Evolutionary conservation across 2,797 vertebrate genomes (phyloP).

Genomic region (Pachyuromys duprasi): DNA sequence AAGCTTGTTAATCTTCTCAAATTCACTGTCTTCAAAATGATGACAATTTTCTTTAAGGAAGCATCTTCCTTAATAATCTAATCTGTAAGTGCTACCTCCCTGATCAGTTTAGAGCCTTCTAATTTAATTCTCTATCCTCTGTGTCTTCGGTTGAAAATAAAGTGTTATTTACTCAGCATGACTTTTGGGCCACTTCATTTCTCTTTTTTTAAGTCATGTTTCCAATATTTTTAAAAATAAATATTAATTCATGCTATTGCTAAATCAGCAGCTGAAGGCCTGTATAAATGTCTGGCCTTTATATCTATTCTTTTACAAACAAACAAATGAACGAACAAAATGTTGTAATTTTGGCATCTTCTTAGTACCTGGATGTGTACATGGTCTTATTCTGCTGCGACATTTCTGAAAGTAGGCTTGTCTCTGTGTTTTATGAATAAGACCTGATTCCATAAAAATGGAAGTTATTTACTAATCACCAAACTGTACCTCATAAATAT

Average conservation of each 20-base stretch:
- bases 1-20: neutral
- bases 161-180: neutral
- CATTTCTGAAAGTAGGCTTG: no score
- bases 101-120: slow-evolving; percentile 19
- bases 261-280: neutral
- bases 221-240: neutral
- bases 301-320: neutral
- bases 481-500: neutral
- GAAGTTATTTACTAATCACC: neutral
- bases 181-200: neutral
- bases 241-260: neutral
- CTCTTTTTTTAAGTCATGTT: neutral
- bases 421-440: neutral
- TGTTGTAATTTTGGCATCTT: neutral
- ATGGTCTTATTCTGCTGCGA: neutral
- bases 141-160: neutral
- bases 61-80: slow-evolving; percentile 40
- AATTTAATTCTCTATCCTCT: neutral
- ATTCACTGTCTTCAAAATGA: neutral
- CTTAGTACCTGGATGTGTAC: fast-evolving
- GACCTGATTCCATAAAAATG: neutral
- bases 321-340: neutral
- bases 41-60: slow-evolving; percentile 10
- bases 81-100: neutral
- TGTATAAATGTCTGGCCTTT: neutral